These are phyloP conservation scores for Metaphire vulgaris DNA, from an alignment of 1,140 invertebrate genomes.

Conservation along the genomic window DNA sequence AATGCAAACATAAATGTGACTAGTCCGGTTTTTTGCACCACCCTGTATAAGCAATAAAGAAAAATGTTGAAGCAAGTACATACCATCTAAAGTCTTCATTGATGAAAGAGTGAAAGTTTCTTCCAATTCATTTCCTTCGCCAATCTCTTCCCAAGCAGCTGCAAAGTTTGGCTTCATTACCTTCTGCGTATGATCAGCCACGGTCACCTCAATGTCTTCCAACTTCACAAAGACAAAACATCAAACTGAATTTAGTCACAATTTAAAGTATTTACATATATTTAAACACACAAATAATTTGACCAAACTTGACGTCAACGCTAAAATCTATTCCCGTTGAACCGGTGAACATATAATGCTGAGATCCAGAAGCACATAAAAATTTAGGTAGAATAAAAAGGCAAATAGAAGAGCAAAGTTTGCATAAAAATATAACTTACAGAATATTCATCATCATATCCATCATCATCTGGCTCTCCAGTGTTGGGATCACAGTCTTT, in stretches of 20 bases:
- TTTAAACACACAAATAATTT: too few species aligned
- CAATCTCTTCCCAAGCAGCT: constrained; percentile 66
- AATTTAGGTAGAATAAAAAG: too few species aligned
- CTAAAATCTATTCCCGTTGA: too few species aligned
- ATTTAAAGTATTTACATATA: too few species aligned
- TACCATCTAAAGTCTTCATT: constrained; percentile 66
- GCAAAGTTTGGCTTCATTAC: constrained; percentile 66
- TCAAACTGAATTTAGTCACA: not conserved
- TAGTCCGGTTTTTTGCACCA: too few species aligned
- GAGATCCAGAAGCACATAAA: too few species aligned
- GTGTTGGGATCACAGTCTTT: constrained; percentile 93
- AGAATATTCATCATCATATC: constrained; percentile 74
- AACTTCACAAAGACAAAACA: constrained; percentile 54
- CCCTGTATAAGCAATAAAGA: too few species aligned
- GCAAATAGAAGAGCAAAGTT: too few species aligned
- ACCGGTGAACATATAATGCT: too few species aligned
- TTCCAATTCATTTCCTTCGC: constrained; percentile 69
- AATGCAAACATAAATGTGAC: too few species aligned
- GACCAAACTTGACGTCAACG: too few species aligned
- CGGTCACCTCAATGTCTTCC: constrained; percentile 84
- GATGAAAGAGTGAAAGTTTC: constrained; percentile 82
- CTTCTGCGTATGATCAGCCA: constrained; percentile 85
- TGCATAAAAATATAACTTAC: constrained; percentile 50
- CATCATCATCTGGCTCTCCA: constrained; percentile 85
- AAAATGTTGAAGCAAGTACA: constrained; percentile 7